These are phyloP conservation scores for Dasypogon diadema DNA, from an alignment of 2,888 invertebrate genomes.

Conservation along the genomic window DNA sequence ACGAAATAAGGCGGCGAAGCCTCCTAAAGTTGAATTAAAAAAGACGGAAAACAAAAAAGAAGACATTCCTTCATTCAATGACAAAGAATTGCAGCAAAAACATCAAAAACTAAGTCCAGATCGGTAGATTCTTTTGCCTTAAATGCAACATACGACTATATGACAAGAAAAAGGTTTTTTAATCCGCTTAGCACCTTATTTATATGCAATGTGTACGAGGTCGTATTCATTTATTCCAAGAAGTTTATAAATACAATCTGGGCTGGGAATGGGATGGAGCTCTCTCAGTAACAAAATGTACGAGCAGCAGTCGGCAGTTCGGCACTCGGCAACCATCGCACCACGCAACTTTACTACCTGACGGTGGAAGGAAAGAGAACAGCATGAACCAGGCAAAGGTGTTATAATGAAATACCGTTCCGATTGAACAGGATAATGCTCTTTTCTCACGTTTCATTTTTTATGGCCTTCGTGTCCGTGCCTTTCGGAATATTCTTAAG, in stretches of 20 bases:
- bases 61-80: too few relatives aligned
- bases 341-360: slow-evolving; percentile 2
- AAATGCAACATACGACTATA: slow-evolving; percentile 5
- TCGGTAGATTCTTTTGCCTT: slow-evolving; percentile 26
- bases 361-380: slow-evolving; percentile 11
- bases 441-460: slow-evolving; percentile 52
- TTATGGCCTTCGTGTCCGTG: slow-evolving; percentile 32
- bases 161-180: slow-evolving; percentile 47
- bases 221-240: slow-evolving; percentile 47
- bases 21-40: background rate
- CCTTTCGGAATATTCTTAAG: slow-evolving; percentile 19
- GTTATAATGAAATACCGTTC: slow-evolving; percentile 55
- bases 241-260: slow-evolving; percentile 46
- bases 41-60: slow-evolving; percentile 1
- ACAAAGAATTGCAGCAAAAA: slow-evolving; percentile 3
- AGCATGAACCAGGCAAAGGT: slow-evolving; percentile 31
- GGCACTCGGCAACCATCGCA: background rate
- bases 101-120: slow-evolving; percentile 22
- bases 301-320: background rate
- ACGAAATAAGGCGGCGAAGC: slow-evolving; percentile 2
- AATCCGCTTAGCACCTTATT: slow-evolving; percentile 56
- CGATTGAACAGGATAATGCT: slow-evolving; percentile 54
- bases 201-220: slow-evolving; percentile 52
- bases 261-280: slow-evolving; percentile 17
- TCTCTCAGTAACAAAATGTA: slow-evolving; percentile 1